Percentiles rank a stretch among this genome's conserved stretches.
phyloP scores from a whole-genome alignment of 2,797 vertebrate species.

The Poecilia gillii region DNA sequence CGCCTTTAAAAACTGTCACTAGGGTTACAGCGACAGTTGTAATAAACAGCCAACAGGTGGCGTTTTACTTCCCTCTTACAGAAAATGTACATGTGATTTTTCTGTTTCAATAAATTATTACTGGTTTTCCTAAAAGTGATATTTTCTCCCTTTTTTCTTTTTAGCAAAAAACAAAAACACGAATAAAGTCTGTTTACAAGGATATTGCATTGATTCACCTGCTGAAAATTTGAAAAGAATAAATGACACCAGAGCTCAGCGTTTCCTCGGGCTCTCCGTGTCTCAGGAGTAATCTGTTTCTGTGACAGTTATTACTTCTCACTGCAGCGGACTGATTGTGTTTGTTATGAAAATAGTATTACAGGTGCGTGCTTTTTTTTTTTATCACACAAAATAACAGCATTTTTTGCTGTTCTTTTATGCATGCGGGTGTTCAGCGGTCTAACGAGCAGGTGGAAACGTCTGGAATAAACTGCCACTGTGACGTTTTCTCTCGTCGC shows the following conservation, averaged over 20 bases:
- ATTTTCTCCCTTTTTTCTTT: constrained; percentile 45
- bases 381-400: constrained; percentile 26
- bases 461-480: constrained; percentile 20
- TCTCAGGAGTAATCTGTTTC: constrained; percentile 60
- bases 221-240: constrained; percentile 48
- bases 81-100: constrained; percentile 6
- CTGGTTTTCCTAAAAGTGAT: constrained; percentile 34
- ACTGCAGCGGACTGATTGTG: constrained; percentile 55
- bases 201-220: constrained; percentile 51
- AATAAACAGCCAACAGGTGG: constrained; percentile 27
- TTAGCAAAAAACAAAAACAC: neutral
- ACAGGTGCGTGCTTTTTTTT: constrained; percentile 25
- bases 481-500: constrained; percentile 46
- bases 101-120: constrained; percentile 63
- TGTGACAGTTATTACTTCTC: constrained; percentile 70
- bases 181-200: constrained; percentile 49
- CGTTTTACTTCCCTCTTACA: neutral
- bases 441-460: constrained; percentile 19
- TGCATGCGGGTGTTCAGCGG: constrained; percentile 20
- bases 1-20: neutral
- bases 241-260: constrained; percentile 47
- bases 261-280: constrained; percentile 47
- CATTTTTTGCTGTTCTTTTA: constrained; percentile 20
- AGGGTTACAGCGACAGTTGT: neutral
- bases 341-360: constrained; percentile 62